Evolutionary conservation across 2,888 invertebrate species (phyloP).

Genomic region (Epinotia bilunana): DNA sequence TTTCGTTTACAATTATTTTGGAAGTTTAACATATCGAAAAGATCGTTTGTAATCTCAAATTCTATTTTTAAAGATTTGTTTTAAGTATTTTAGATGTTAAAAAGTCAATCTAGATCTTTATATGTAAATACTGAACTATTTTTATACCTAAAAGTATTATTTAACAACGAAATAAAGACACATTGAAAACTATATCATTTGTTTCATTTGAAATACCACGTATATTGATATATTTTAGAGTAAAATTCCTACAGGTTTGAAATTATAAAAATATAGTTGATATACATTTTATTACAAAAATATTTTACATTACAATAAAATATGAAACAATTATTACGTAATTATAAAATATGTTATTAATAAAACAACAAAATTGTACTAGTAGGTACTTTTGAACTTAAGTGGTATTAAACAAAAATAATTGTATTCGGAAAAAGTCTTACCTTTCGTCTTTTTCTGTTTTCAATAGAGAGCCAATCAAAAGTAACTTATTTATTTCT

Average conservation of each 20-base stretch:
- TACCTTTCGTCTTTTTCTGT: constrained; percentile 17
- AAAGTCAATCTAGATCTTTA: constrained; percentile 48
- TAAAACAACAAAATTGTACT: constrained; percentile 53
- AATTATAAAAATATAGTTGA: constrained; percentile 26
- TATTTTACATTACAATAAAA: constrained; percentile 52
- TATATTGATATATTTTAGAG: neutral
- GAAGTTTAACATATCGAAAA: constrained; percentile 17
- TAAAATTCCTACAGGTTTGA: neutral
- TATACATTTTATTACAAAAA: constrained; percentile 56
- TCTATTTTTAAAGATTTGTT: constrained; percentile 21
- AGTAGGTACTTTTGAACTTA: constrained; percentile 47
- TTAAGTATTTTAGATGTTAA: constrained; percentile 18
- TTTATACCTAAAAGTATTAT: constrained; percentile 69
- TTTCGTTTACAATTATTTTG: constrained; percentile 21
- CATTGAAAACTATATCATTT: constrained; percentile 32
- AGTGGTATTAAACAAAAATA: constrained; percentile 13
- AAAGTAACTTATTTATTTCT: neutral
- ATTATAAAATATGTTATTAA: constrained; percentile 47
- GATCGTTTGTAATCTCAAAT: constrained; percentile 39
- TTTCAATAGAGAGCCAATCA: constrained; percentile 14
- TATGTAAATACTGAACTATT: constrained; percentile 59
- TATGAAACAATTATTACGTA: constrained; percentile 44
- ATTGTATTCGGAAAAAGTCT: constrained; percentile 34
- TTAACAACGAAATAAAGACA: constrained; percentile 59
- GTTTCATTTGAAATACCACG: neutral